These are phyloP conservation scores for Calephelis virginiensis DNA, from an alignment of 1,140 invertebrate genomes.

Conservation along the genomic window DNA sequence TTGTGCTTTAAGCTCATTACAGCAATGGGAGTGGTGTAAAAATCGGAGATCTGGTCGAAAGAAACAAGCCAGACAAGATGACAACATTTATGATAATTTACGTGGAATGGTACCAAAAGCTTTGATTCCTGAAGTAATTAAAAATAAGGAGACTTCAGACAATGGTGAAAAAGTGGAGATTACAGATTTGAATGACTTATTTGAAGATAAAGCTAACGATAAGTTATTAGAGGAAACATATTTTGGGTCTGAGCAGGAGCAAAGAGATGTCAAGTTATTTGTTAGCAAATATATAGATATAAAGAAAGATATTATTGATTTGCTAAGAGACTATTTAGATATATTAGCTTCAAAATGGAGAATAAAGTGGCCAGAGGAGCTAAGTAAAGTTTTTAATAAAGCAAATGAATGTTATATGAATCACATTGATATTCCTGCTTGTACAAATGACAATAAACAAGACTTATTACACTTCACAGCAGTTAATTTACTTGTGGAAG, in stretches of 20 bases:
- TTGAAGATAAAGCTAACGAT: conserved; percentile 78
- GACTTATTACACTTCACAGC: conserved; percentile 79
- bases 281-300: conserved; percentile 78
- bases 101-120: conserved; percentile 78
- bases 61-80: conserved; percentile 63
- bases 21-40: conserved; percentile 87
- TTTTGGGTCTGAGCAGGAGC: conserved; percentile 83
- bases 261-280: conserved; percentile 81
- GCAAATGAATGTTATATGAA: conserved; percentile 78
- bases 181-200: conserved; percentile 82
- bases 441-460: conserved; percentile 69
- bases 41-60: conserved; percentile 82
- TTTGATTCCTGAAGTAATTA: conserved; percentile 55
- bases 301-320: conserved; percentile 80
- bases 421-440: conserved; percentile 79
- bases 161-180: conserved; percentile 82
- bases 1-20: conserved; percentile 83
- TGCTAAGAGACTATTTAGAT: conserved; percentile 80
- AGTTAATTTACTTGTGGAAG: conserved; percentile 82
- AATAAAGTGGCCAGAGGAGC: conserved; percentile 81
- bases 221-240: conserved; percentile 64
- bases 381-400: conserved; percentile 81
- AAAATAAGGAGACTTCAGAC: conserved; percentile 48
- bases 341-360: conserved; percentile 81
- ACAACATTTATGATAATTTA: conserved; percentile 82